phyloP scores from a whole-genome alignment of 2,797 vertebrate genomes.

The Caiman crocodilus region DNA sequence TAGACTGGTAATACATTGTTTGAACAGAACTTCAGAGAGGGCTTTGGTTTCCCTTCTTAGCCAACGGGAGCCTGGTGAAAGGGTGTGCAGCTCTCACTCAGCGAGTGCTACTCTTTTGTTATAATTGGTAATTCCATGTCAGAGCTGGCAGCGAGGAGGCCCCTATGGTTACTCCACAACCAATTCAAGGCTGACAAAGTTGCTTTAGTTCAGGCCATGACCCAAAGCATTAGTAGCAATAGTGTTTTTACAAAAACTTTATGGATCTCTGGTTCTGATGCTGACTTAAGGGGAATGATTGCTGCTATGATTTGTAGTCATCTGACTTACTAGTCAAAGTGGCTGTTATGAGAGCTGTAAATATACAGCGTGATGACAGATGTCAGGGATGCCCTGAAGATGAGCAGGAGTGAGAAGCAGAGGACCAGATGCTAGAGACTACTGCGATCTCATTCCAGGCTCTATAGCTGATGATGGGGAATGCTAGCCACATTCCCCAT shows the following conservation, averaged over 20 bases:
- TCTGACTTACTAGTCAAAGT: neutral
- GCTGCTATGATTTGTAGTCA: neutral
- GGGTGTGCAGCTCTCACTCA: neutral
- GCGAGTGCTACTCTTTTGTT: neutral
- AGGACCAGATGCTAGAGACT: too few species aligned
- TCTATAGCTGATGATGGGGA: too few species aligned
- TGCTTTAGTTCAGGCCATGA: accelerated
- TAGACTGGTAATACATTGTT: accelerated
- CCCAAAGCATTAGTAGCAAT: neutral
- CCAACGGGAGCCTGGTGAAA: neutral
- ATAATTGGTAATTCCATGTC: neutral
- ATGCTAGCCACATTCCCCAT: neutral
- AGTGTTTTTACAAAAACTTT: accelerated
- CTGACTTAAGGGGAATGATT: neutral
- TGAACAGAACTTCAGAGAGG: neutral
- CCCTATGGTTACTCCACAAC: neutral
- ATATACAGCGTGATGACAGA: too few species aligned
- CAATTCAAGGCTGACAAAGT: neutral
- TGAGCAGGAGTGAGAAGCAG: too few species aligned
- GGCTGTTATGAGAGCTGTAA: neutral
- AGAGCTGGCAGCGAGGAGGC: neutral
- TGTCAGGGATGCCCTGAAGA: neutral
- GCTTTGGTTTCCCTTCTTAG: neutral
- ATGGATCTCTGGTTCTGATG: neutral
- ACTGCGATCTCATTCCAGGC: too few species aligned